Percentiles rank a stretch among this genome's conserved stretches.
These are phyloP conservation scores for Dromaius novaehollandiae DNA, from an alignment of 2,113 vertebrate species.

Conservation along the genomic window DNA sequence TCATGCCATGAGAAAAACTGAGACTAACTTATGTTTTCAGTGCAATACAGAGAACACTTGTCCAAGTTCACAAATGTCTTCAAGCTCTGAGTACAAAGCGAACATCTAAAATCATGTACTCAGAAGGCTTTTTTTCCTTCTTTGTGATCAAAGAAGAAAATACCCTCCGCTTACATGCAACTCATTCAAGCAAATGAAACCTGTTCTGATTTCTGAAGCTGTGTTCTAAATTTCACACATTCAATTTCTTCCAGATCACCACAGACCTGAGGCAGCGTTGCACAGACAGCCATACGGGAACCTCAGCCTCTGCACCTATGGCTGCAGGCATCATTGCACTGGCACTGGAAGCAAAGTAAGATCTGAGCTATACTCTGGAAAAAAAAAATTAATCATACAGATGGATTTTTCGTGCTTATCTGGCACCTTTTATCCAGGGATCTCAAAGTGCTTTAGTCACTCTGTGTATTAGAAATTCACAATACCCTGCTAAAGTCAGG, in stretches of 20 bases:
- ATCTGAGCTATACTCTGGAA: conserved; percentile 41
- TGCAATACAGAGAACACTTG: background rate
- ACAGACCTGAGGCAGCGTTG: conserved; percentile 97
- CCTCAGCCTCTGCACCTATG: conserved; percentile 97
- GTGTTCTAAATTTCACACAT: conserved; percentile 40
- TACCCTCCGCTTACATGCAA: background rate
- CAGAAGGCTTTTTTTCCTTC: background rate
- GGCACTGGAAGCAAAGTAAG: conserved; percentile 99
- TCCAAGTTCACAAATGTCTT: background rate
- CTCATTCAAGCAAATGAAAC: background rate
- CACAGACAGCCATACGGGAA: conserved; percentile 98
- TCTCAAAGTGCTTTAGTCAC: conserved; percentile 8
- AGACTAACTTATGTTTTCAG: background rate
- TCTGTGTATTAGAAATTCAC: background rate
- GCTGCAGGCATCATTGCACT: conserved; percentile 97
- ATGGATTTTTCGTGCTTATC: background rate
- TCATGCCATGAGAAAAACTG: background rate
- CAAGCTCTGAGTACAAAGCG: background rate
- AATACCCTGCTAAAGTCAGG: background rate
- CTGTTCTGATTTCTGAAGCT: conserved; percentile 21
- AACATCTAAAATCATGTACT: background rate
- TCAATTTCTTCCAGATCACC: conserved; percentile 87
- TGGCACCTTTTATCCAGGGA: background rate
- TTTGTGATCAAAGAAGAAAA: background rate
- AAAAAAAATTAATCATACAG: background rate